A percentile compares a stretch with the other conserved stretches of the same genome.
These are phyloP conservation scores for Todiramphus saurophagus DNA, from an alignment of 2,113 vertebrate genomes.

Conservation along the genomic window DNA sequence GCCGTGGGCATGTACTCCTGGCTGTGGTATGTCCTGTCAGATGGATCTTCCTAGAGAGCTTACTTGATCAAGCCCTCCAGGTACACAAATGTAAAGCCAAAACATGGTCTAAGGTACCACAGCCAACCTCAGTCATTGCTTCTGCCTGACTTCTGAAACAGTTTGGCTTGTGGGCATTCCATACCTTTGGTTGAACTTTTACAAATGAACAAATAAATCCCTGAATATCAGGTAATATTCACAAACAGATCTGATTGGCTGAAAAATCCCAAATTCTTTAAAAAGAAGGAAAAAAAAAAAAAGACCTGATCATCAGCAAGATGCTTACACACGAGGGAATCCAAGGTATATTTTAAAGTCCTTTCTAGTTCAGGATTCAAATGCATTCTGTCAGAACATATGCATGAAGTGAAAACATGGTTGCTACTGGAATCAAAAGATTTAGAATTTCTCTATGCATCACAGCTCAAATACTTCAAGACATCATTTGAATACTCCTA, in stretches of 20 bases:
- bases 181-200: not conserved
- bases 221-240: not conserved
- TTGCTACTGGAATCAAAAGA: not conserved
- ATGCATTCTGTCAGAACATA: not conserved
- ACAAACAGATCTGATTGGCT: not conserved
- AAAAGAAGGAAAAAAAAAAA: not conserved
- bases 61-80: not conserved
- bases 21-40: not conserved
- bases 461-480: not conserved
- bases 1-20: not conserved
- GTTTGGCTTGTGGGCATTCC: not conserved
- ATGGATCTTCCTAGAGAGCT: not conserved
- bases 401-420: fast-evolving
- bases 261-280: not conserved
- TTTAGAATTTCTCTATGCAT: not conserved
- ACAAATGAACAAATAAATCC: not conserved
- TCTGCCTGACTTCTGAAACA: not conserved
- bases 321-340: not conserved
- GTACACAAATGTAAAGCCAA: not conserved
- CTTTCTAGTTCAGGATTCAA: not conserved
- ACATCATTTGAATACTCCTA: not conserved
- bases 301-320: not conserved
- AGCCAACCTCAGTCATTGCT: not conserved
- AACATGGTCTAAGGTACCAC: not conserved
- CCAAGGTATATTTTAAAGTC: not conserved